These are phyloP conservation scores for Arvicanthis niloticus DNA, from an alignment of 2,113 vertebrate genomes.

Conservation along the genomic window DNA sequence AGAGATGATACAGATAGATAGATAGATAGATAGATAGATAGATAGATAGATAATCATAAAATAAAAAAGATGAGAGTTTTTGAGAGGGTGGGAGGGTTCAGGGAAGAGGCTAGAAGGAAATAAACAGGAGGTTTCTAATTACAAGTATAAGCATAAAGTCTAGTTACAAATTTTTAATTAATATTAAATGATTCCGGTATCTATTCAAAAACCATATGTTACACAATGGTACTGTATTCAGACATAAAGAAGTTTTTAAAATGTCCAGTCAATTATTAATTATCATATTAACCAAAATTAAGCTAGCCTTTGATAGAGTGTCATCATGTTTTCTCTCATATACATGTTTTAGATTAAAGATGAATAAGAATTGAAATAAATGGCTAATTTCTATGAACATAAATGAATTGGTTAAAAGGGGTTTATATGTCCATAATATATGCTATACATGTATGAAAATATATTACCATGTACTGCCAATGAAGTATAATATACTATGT, in stretches of 20 bases:
- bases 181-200: not conserved
- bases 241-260: not conserved
- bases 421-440: not conserved
- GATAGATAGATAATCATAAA: no score
- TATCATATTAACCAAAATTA: not conserved
- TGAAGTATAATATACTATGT: not conserved
- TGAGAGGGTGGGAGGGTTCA: no score
- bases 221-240: not conserved
- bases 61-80: no score
- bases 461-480: no score
- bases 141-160: not conserved
- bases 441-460: not conserved
- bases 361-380: not conserved
- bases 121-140: not conserved
- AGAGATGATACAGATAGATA: no score
- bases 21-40: no score
- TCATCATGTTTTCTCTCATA: not conserved
- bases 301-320: not conserved
- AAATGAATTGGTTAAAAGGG: not conserved
- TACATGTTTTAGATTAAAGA: not conserved
- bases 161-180: not conserved
- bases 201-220: not conserved
- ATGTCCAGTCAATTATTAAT: not conserved
- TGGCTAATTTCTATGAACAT: not conserved
- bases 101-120: not conserved